Evolutionary conservation across 2,113 vertebrate species (phyloP).

Genomic region (Shinisaurus crocodilurus): DNA sequence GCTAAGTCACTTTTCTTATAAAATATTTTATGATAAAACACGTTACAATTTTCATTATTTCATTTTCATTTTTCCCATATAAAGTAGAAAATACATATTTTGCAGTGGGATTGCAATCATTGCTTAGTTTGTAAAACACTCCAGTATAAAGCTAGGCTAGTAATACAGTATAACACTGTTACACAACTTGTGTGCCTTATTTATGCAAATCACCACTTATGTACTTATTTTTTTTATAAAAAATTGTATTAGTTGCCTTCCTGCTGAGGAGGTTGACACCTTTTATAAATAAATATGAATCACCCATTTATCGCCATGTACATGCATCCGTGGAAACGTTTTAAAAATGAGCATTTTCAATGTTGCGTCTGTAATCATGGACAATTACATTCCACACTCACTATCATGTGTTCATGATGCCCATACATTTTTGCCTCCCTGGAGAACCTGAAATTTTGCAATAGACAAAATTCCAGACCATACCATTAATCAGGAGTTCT

Average conservation of each 20-base stretch:
- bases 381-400: not conserved
- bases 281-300: not conserved
- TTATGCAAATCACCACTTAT: not conserved
- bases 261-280: not conserved
- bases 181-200: not conserved
- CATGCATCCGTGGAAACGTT: not conserved
- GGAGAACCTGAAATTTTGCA: constrained; percentile 33
- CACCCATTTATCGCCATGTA: not conserved
- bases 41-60: not conserved
- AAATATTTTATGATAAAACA: not conserved
- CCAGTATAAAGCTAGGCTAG: not conserved
- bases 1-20: constrained; percentile 34
- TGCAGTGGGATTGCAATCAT: not conserved
- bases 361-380: not conserved
- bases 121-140: not conserved
- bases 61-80: constrained; percentile 6
- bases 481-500: constrained; percentile 38
- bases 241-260: not conserved
- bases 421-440: constrained; percentile 1
- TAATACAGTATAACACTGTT: not conserved
- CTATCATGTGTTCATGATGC: not conserved
- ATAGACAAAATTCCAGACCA: constrained; percentile 50
- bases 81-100: not conserved
- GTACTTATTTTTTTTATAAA: not conserved
- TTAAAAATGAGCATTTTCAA: not conserved